A percentile compares a stretch with the other conserved stretches of the same genome.
Evolutionary conservation across 2,113 vertebrate species (phyloP).

Genomic region (Lethenteron reissneri): DNA sequence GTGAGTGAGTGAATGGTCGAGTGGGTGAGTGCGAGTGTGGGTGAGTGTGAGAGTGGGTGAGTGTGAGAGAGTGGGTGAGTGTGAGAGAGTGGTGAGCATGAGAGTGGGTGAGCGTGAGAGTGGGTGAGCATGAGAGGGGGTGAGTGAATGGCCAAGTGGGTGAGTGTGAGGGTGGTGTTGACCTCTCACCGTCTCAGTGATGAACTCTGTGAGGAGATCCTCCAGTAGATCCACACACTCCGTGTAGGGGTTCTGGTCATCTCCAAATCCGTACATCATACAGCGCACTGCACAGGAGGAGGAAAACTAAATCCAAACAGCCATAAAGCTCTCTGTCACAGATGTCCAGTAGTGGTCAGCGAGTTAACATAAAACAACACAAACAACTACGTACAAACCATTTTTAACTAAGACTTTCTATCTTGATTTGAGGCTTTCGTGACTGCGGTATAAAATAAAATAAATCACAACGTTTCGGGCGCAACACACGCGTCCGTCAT

Average conservation of each 20-base stretch:
- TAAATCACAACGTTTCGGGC: not conserved
- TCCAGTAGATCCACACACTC: constrained; percentile 94
- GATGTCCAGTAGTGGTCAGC: not conserved
- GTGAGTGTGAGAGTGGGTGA: too few species aligned
- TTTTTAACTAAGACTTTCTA: not conserved
- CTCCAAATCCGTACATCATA: constrained; percentile 99
- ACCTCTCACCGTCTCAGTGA: constrained; percentile 69
- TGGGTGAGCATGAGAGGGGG: too few species aligned
- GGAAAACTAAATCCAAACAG: not conserved
- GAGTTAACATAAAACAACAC: not conserved
- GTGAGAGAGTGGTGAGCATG: too few species aligned
- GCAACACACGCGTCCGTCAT: too few species aligned
- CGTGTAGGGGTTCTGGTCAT: constrained; percentile 96
- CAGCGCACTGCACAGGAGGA: constrained; percentile 37
- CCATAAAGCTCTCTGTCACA: not conserved
- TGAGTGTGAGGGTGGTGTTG: not conserved
- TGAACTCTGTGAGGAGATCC: constrained; percentile 88
- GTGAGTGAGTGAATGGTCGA: too few species aligned
- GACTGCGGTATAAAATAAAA: not conserved
- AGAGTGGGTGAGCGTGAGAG: too few species aligned
- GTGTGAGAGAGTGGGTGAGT: too few species aligned
- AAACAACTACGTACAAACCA: not conserved
- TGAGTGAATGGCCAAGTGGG: too few species aligned
- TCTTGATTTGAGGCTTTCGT: too few species aligned
- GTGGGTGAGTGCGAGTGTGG: too few species aligned